Evolutionary conservation across 2,113 vertebrate species (phyloP), one percentile per base, ranked within the genome.

Genomic region (Nothoprocta pentlandii): DNA sequence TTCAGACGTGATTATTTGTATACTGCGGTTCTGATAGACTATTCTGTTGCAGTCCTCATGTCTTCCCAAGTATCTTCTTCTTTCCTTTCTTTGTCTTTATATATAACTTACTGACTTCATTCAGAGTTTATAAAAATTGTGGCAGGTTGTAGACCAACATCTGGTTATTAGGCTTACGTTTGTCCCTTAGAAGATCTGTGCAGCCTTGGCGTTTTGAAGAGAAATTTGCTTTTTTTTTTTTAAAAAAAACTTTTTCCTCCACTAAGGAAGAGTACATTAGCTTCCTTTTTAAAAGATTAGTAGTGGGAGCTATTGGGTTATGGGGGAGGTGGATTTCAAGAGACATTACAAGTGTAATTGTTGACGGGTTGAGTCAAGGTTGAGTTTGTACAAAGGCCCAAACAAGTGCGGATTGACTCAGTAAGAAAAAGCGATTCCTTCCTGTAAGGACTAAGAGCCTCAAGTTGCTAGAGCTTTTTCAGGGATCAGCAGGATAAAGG

Each of bases 251-350:
- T 23, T 21, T 49, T 49, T 49, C 21, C 47, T 49, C 7, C 5
- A 34, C 28, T 54, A 41, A 70, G 36, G 54, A 62, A 0, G 3
- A 92, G 74, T n/a, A 62, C 46, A 71, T 83, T 30, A 14, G 4
- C 93, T 95, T 95, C 80, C 80, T 92, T 76, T 63, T 59, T 26
- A 42, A 81, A 76, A 96, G 94, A 84, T 96, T 94, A 94, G 80
- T n/a, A 84, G 90, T 74, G 36, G 77, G 79, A 96, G 77, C 92
- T 93, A 36, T 92, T 93, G 71, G 88, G 77, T 97, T 96, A 73
- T 76, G 11, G 51, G 23, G 80, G 80, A 92, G 62, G 71, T 90
- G 81, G 88, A 90, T 93, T 95, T 91, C 66, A 67, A 80, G 53
- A 88, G 87, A 56, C 28, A 25, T 80, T 83, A 61, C 63, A 71